Base-by-base conservation (phyloP, 2,888 invertebrate species). In the Lycaena phlaeas region DNA sequence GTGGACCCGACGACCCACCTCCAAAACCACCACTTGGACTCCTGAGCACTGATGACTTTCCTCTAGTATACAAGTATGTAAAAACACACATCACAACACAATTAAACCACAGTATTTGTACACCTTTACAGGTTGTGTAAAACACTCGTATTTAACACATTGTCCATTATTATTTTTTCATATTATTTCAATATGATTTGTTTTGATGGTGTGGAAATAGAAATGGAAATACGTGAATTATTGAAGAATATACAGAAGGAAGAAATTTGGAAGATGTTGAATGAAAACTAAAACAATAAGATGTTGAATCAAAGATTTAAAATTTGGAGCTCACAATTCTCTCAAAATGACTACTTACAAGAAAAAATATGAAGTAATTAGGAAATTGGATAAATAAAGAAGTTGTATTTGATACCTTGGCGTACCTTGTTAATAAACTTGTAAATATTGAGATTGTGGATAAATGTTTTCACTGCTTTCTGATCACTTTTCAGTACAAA, bases 51-150 rank as follows among this genome's bases (percentile, higher is more conserved):
- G 92, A 92, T 50, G 93, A 93, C 81, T 90, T 94, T 65, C 94
- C 94, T 9, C 87, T 90, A 38, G 87, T 91, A 53, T 94, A 93
- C 88, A 92, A 93, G 94, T 94, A 89, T 88, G 91, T 88, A 68
- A 47, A 42, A 38, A 34, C n/a, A 43, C 47, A 22, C 28, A 30
- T 37, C 14, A 36, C 38, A 38, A 49, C 49, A 53, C 18, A 37
- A 25, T 38, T 29, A 27, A 61, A 64, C 53, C 64, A 63, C 66
- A 56, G 58, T 68, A 59, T 61, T 61, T 53, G 53, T 61, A 69
- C 76, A 73, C 70, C 57, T 69, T 71, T 59, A 61, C 75, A 74
- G 74, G 66, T 52, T 62, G 46, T 36, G 14, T 15, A 15, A 22
- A 11, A 18, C 27, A 29, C n/a, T 10, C 9, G 18, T 15, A 1